Evolutionary conservation across 1,140 invertebrate species (phyloP).

Genomic region (Trigoniulus corallinus): DNA sequence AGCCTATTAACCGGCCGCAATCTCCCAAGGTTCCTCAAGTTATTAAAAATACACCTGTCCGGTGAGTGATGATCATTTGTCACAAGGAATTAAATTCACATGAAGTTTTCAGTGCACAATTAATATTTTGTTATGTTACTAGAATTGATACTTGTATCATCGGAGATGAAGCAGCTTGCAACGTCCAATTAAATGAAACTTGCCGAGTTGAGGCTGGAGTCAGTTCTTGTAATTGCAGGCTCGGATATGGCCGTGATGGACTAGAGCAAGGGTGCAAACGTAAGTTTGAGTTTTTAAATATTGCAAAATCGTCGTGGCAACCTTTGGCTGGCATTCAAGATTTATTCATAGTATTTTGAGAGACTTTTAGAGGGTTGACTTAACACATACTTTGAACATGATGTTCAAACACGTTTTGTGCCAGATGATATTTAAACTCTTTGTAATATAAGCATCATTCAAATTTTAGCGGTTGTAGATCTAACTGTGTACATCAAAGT

Average conservation of each 20-base stretch:
- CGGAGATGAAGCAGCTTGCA: slow-evolving; percentile 81
- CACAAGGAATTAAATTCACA: too few species aligned
- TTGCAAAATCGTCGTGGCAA: too few species aligned
- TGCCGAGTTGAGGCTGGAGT: slow-evolving; percentile 76
- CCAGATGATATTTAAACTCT: too few species aligned
- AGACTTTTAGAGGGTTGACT: too few species aligned
- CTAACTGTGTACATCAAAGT: slow-evolving; percentile 61
- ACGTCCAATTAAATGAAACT: slow-evolving; percentile 64
- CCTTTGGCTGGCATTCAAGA: too few species aligned
- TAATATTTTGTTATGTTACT: background rate
- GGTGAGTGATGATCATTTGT: background rate
- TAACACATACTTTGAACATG: too few species aligned
- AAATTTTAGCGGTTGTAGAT: slow-evolving; percentile 42
- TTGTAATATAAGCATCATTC: background rate
- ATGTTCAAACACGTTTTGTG: too few species aligned
- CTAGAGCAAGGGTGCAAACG: slow-evolving; percentile 44
- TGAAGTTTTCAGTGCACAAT: too few species aligned
- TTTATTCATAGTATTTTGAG: too few species aligned
- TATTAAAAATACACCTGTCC: background rate
- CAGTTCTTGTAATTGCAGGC: slow-evolving; percentile 76
- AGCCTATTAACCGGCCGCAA: background rate
- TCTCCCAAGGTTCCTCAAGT: background rate
- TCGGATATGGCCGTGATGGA: slow-evolving; percentile 41
- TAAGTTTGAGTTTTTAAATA: slow-evolving; percentile 20
- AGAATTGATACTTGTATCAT: slow-evolving; percentile 87